phyloP scores from a whole-genome alignment of 2,113 vertebrate genomes.

The Micronisus gabar region DNA sequence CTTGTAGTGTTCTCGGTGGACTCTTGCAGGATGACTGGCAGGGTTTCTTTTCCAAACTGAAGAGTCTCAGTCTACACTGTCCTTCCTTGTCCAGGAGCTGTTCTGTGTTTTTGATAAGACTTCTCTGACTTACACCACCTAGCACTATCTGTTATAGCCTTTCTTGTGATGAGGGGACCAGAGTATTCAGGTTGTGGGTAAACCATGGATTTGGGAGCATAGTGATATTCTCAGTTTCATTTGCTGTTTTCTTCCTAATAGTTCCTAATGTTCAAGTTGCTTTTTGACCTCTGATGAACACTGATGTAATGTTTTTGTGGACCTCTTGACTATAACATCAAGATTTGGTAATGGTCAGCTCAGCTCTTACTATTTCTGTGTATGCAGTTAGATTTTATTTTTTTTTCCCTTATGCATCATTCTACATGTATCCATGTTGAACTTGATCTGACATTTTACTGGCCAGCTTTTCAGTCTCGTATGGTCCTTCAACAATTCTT shows the following conservation, averaged over 20 bases:
- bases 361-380: background rate
- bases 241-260: background rate
- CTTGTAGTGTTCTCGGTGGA: background rate
- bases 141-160: background rate
- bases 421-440: background rate
- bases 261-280: background rate
- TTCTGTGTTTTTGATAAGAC: background rate
- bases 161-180: background rate
- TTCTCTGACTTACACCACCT: background rate
- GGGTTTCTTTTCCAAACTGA: background rate
- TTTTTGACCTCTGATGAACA: background rate
- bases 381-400: background rate
- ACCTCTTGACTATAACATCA: background rate
- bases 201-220: background rate
- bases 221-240: background rate
- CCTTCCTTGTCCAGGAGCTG: background rate
- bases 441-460: background rate
- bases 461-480: background rate
- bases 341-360: background rate
- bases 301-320: background rate
- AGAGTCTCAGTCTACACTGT: background rate
- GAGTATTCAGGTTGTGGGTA: background rate
- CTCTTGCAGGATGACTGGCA: background rate
- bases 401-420: background rate
- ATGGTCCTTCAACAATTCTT: background rate